phyloP scores from a whole-genome alignment of 1,140 invertebrate species.

The Plectrocnemia conspersa region DNA sequence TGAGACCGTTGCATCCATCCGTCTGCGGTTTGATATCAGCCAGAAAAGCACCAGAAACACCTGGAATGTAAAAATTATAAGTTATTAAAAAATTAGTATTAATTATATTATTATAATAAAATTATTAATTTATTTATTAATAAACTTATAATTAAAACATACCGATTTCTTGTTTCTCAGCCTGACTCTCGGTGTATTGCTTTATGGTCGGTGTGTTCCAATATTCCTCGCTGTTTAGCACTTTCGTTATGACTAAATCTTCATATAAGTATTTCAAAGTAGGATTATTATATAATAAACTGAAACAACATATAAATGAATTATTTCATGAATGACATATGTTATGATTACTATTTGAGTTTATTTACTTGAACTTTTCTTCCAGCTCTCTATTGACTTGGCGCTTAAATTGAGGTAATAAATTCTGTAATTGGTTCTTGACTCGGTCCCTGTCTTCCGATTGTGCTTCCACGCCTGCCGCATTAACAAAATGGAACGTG shows the following conservation, averaged over 20 bases:
- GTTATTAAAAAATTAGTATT: neutral
- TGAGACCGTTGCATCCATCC: slow-evolving; percentile 94
- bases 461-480: slow-evolving; percentile 73
- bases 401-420: slow-evolving; percentile 92
- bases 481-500: slow-evolving; percentile 97
- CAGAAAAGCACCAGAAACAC: slow-evolving; percentile 81
- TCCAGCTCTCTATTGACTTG: slow-evolving; percentile 92
- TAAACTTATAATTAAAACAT: too few relatives aligned
- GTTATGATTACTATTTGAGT: neutral
- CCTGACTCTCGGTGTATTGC: slow-evolving; percentile 69
- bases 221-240: slow-evolving; percentile 93
- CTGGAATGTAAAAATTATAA: slow-evolving; percentile 46
- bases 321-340: neutral
- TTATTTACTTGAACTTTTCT: slow-evolving; percentile 63
- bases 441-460: slow-evolving; percentile 88
- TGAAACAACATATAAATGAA: slow-evolving; percentile 38
- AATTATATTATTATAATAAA: neutral
- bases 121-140: neutral
- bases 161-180: slow-evolving; percentile 78
- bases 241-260: slow-evolving; percentile 90
- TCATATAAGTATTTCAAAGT: slow-evolving; percentile 79
- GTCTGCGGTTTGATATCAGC: slow-evolving; percentile 95
- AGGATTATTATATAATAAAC: slow-evolving; percentile 78
- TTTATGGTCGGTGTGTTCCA: slow-evolving; percentile 83
- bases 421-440: slow-evolving; percentile 85